These are phyloP conservation scores for Setipinna tenuifilis DNA, from an alignment of 2,797 vertebrate species.

Conservation along the genomic window DNA sequence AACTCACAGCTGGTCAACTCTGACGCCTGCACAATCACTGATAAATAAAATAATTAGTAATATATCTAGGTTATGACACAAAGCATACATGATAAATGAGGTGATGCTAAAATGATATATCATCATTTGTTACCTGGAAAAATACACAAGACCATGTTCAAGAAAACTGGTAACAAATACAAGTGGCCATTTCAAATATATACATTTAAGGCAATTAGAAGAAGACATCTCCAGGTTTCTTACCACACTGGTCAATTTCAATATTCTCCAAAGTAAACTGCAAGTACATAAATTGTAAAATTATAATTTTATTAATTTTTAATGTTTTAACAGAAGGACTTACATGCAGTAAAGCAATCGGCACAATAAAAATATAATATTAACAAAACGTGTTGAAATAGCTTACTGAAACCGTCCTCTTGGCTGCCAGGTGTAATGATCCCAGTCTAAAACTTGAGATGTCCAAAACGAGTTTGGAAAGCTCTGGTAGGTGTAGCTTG, in stretches of 20 bases:
- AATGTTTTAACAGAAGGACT: background rate
- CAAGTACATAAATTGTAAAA: constrained; percentile 12
- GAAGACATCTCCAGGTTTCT: constrained; percentile 42
- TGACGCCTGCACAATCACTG: constrained; percentile 75
- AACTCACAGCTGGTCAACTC: constrained; percentile 82
- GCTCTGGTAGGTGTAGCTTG: background rate
- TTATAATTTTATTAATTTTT: background rate
- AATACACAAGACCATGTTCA: background rate
- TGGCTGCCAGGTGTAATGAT: background rate
- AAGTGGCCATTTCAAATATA: background rate
- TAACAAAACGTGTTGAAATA: background rate
- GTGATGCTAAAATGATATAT: background rate
- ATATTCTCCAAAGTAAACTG: constrained; percentile 83
- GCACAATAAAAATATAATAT: background rate
- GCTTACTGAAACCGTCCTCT: background rate
- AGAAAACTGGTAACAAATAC: background rate
- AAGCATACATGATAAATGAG: background rate
- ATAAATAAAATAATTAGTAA: background rate
- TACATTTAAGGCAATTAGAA: background rate
- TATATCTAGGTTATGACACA: background rate
- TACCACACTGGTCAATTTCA: constrained; percentile 79
- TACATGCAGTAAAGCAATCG: background rate
- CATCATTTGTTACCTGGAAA: background rate
- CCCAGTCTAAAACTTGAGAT: constrained; percentile 9
- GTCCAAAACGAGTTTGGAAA: background rate